Base-by-base conservation (phyloP, 2,113 vertebrate genomes). In the Sciurus niger region DNA sequence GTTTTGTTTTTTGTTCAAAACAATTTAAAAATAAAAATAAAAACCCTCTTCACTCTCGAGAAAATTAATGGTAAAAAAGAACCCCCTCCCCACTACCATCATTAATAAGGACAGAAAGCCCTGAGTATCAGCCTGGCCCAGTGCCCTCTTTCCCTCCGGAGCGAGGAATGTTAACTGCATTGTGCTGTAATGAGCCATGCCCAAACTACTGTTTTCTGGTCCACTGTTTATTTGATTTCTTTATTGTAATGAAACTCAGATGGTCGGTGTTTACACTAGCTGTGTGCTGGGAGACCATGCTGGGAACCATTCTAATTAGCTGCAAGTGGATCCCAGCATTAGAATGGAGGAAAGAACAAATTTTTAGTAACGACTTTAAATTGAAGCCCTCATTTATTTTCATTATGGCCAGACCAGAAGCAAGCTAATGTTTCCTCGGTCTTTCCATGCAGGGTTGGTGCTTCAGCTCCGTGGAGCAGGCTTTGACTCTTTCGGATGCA, bases 211-310 rank as follows among this genome's bases (percentile, higher is more conserved):
- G 99, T 99, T 99, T 98, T 98, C 98, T 98, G 97, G 98, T 97
- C 96, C 98, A 96, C 98, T 99, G 98, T 99, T 99, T 99, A 99
- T 99, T 99, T 99, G 98, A 99, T 99, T 98, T 98, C 98, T 99
- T 99, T 98, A 99, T 98, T 99, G 98, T 99, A 99, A 99, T 99
- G 99, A 99, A 98, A 99, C 98, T 99, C 99, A 99, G 99, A 99
- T 99, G 99, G 98, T 89, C n/a, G 28, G 86, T 99, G 99, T 99
- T 99, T 99, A 99, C 98, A 98, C 97, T 98, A 98, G 96, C 97
- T 60, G 76, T 78, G 98, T 97, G 93, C 98, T 97, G 96, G 97
- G 97, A 96, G 98, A 97, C 97, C 92, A 84, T 87, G 97, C 98
- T 97, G 76, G 96, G 70, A 84, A 98, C 97, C 94, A 0, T 97